Percentiles rank a stretch among this genome's conserved stretches.
Conservation (phyloP, 2,888 invertebrate species). For the Ophion costatus region DNA sequence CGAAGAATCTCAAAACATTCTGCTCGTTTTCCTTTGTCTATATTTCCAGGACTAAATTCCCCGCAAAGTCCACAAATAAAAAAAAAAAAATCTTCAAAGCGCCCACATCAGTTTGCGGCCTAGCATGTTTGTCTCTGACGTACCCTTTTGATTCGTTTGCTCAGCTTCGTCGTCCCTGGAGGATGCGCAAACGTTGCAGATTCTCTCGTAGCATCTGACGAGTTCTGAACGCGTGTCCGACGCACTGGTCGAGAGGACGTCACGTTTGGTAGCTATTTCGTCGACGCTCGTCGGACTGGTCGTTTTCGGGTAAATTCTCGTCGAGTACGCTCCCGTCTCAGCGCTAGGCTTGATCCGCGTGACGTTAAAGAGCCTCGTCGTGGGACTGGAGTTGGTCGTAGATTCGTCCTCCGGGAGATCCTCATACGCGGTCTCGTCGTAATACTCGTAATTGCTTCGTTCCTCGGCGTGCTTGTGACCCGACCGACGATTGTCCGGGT, state of each 20-base stretch:
- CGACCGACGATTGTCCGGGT: constrained; percentile 55
- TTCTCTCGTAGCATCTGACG: constrained; percentile 72
- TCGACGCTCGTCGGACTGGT: constrained; percentile 22
- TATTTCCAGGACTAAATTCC: too few species aligned
- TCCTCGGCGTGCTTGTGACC: constrained; percentile 42
- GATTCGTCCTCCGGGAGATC: constrained; percentile 42
- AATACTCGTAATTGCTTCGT: constrained; percentile 61
- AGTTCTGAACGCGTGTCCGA: constrained; percentile 43
- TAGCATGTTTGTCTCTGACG: not conserved
- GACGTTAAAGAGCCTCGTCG: not conserved
- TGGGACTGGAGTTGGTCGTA: not conserved
- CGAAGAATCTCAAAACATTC: too few species aligned
- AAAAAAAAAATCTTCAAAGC: too few species aligned
- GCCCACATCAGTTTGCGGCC: too few species aligned
- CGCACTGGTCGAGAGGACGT: not conserved
- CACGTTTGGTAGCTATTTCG: not conserved
- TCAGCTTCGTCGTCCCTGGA: not conserved
- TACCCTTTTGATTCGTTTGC: constrained; percentile 66
- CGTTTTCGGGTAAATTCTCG: constrained; percentile 26
- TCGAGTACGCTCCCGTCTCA: constrained; percentile 41
- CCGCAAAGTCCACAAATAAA: too few species aligned
- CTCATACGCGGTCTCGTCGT: constrained; percentile 50
- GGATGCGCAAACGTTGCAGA: constrained; percentile 68
- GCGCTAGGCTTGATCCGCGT: not conserved
- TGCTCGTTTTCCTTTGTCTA: too few species aligned